A percentile compares a stretch with the other conserved stretches of the same genome.
Evolutionary conservation across 2,888 invertebrate species (phyloP).

Genomic region (Lottia scabra): DNA sequence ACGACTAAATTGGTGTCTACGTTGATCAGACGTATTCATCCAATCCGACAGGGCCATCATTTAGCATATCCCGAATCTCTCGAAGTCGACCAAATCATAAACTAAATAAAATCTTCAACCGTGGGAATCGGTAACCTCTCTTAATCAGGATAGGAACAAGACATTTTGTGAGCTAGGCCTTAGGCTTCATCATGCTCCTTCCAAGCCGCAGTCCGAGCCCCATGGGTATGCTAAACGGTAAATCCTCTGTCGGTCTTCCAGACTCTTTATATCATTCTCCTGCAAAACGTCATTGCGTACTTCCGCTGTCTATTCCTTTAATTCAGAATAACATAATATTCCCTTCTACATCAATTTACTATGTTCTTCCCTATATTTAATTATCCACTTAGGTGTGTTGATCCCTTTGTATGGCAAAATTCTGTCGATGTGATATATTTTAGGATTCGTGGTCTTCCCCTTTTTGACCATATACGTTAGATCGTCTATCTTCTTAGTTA

Average conservation of each 20-base stretch:
- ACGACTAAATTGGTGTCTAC: too few relatives aligned
- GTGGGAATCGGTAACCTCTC: neutral
- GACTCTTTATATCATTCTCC: too few relatives aligned
- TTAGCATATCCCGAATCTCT: neutral
- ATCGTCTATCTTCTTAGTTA: too few relatives aligned
- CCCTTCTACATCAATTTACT: too few relatives aligned
- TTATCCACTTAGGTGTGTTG: slow-evolving; percentile 23
- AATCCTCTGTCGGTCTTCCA: too few relatives aligned
- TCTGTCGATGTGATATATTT: slow-evolving; percentile 27
- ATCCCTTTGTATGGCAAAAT: slow-evolving; percentile 24
- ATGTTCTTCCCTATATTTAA: too few relatives aligned
- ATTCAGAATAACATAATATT: too few relatives aligned
- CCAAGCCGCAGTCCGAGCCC: neutral
- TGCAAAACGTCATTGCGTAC: too few relatives aligned
- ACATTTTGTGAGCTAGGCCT: neutral
- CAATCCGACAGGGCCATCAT: neutral
- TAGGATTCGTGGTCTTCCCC: slow-evolving; percentile 11
- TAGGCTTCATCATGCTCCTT: neutral
- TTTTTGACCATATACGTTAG: too few relatives aligned
- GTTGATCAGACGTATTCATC: neutral
- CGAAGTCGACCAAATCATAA: neutral
- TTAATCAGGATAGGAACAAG: neutral
- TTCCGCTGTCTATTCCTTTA: too few relatives aligned
- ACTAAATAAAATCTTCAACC: neutral
- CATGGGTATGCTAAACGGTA: neutral